Conservation (phyloP, 2,888 invertebrate species). For the Sericinus montela region DNA sequence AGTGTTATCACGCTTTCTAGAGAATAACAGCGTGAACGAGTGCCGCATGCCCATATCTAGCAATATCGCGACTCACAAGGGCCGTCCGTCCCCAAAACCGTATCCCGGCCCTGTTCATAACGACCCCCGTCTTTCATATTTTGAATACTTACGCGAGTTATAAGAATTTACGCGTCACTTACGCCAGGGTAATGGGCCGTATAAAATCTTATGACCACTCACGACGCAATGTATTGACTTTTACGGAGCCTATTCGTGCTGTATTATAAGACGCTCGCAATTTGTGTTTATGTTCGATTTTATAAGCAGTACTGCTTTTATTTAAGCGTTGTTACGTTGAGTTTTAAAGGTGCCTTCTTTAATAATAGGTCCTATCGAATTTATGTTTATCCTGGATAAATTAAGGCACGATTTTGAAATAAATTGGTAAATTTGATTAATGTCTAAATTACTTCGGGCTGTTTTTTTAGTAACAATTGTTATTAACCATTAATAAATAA, state of each 20-base stretch:
- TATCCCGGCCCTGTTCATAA: slow-evolving; percentile 40
- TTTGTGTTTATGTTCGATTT: slow-evolving; percentile 16
- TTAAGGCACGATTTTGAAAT: no score
- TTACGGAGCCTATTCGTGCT: slow-evolving; percentile 39
- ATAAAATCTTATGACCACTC: slow-evolving; percentile 77
- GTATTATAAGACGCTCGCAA: slow-evolving; percentile 14
- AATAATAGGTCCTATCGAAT: no score
- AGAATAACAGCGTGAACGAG: not conserved
- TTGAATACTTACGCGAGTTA: slow-evolving; percentile 74
- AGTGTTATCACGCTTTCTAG: slow-evolving; percentile 4
- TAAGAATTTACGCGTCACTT: slow-evolving; percentile 78
- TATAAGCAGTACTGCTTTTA: slow-evolving; percentile 3
- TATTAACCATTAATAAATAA: no score
- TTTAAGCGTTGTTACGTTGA: no score
- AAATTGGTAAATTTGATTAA: no score
- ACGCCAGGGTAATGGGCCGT: slow-evolving; percentile 62
- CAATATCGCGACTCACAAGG: slow-evolving; percentile 1
- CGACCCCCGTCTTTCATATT: slow-evolving; percentile 69
- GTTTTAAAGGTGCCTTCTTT: no score
- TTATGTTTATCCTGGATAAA: no score
- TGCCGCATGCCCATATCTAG: not conserved
- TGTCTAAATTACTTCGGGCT: no score
- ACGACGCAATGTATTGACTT: slow-evolving; percentile 69
- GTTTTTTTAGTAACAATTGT: no score
- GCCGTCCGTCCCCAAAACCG: slow-evolving; percentile 1